Conservation (phyloP, 2,888 invertebrate genomes). For the Mamestra brassicae region DNA sequence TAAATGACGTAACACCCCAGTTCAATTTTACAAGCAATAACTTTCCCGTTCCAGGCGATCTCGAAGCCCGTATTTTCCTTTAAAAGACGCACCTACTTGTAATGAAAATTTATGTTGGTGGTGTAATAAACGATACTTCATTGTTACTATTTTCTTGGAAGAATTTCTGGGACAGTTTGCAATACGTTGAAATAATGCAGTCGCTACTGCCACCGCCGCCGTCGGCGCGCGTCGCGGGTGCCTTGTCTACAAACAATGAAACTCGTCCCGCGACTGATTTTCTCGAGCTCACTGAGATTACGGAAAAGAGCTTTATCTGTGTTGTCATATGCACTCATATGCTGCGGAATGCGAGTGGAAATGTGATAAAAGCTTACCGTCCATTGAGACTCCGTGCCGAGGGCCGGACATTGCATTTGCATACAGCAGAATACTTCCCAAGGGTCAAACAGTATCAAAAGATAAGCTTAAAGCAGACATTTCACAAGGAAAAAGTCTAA, state of each 20-base stretch:
- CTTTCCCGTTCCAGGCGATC: slow-evolving; percentile 67
- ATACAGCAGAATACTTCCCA: slow-evolving; percentile 42
- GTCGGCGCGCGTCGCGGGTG: slow-evolving; percentile 19
- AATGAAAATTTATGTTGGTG: slow-evolving; percentile 80
- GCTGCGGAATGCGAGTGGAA: slow-evolving; percentile 46
- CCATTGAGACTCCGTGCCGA: slow-evolving; percentile 25
- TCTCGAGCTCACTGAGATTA: slow-evolving; percentile 66
- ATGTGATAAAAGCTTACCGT: slow-evolving; percentile 54
- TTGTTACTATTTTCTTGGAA: slow-evolving; percentile 65
- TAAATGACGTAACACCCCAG: slow-evolving; percentile 50
- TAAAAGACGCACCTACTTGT: slow-evolving; percentile 72
- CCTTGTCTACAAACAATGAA: slow-evolving; percentile 69
- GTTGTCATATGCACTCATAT: slow-evolving; percentile 62
- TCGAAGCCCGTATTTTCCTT: slow-evolving; percentile 72
- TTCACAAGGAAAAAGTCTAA: slow-evolving; percentile 13
- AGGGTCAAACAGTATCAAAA: slow-evolving; percentile 30
- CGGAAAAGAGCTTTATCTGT: slow-evolving; percentile 63
- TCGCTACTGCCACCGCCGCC: slow-evolving; percentile 7
- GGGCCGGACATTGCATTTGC: slow-evolving; percentile 48
- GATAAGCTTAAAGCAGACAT: slow-evolving; percentile 2
- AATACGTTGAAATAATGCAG: slow-evolving; percentile 48
- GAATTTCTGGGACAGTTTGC: slow-evolving; percentile 46
- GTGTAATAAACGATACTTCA: slow-evolving; percentile 74
- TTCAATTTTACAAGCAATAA: slow-evolving; percentile 71
- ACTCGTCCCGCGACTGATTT: slow-evolving; percentile 61